A percentile compares a stretch with the other conserved stretches of the same genome.
phyloP scores from a whole-genome alignment of 2,888 invertebrate genomes.

The Drosophila leonis region DNA sequence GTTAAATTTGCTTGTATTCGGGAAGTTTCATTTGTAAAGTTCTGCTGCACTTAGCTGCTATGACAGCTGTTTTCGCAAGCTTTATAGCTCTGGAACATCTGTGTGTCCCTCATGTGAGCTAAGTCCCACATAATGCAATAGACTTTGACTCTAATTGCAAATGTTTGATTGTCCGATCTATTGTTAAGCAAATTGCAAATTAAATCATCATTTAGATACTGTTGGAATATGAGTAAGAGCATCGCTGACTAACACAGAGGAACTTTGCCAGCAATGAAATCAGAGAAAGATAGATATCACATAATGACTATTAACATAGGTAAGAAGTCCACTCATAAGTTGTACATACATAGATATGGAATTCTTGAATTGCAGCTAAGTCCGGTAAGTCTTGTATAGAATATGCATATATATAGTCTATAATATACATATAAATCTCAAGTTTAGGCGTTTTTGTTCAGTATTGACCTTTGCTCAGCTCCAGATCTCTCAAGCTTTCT shows the following conservation, averaged over 20 bases:
- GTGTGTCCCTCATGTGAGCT: background rate
- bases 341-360: no score
- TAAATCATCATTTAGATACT: background rate
- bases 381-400: background rate
- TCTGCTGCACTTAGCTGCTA: background rate
- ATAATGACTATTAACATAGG: background rate
- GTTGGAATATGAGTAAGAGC: background rate
- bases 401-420: background rate
- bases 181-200: background rate
- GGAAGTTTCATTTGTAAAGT: background rate
- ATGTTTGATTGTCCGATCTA: background rate
- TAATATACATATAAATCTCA: no score
- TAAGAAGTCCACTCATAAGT: background rate
- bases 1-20: background rate
- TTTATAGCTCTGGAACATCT: no score
- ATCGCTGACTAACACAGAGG: background rate
- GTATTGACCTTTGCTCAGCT: background rate
- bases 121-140: background rate
- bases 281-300: background rate
- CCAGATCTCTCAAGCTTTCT: background rate
- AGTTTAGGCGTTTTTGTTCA: no score
- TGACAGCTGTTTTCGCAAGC: background rate
- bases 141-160: background rate
- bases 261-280: background rate
- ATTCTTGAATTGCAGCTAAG: background rate